Percentiles rank a stretch among this genome's conserved stretches.
phyloP scores from a whole-genome alignment of 2,113 vertebrate genomes.

The Hemiprocne comata region DNA sequence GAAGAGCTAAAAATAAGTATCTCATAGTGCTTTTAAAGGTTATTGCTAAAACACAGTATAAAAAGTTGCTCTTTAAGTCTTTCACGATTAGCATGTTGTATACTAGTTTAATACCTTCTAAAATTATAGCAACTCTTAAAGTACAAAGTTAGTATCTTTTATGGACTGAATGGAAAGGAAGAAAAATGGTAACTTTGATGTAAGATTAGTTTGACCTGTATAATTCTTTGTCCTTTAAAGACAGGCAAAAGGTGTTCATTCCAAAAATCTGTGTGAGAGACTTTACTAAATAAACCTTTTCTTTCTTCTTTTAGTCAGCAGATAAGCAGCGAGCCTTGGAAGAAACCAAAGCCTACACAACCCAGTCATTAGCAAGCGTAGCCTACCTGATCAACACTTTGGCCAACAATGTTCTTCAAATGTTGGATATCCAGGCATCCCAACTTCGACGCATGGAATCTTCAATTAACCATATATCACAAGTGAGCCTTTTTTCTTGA shows the following conservation, averaged over 20 bases:
- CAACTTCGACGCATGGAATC: constrained; percentile 98
- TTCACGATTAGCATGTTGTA: not conserved
- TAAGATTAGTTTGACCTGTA: not conserved
- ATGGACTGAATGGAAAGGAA: not conserved
- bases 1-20: not conserved
- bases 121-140: not conserved
- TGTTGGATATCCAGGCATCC: constrained; percentile 98
- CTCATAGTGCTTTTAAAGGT: not conserved
- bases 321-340: constrained; percentile 97
- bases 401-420: constrained; percentile 98
- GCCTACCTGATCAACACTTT: constrained; percentile 99
- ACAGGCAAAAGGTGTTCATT: not conserved
- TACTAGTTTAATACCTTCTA: not conserved
- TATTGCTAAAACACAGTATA: not conserved
- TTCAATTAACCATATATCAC: constrained; percentile 99
- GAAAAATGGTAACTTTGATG: not conserved
- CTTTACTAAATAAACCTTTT: not conserved
- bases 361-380: constrained; percentile 96
- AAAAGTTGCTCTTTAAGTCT: not conserved
- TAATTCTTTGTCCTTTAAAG: not conserved
- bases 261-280: not conserved
- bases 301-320: constrained; percentile 80
- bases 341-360: constrained; percentile 99
- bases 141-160: not conserved
- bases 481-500: constrained; percentile 76